A percentile compares a stretch with the other conserved stretches of the same genome.
Evolutionary conservation across 1,140 invertebrate genomes (phyloP).

Genomic region (Lordiphosa mommai): DNA sequence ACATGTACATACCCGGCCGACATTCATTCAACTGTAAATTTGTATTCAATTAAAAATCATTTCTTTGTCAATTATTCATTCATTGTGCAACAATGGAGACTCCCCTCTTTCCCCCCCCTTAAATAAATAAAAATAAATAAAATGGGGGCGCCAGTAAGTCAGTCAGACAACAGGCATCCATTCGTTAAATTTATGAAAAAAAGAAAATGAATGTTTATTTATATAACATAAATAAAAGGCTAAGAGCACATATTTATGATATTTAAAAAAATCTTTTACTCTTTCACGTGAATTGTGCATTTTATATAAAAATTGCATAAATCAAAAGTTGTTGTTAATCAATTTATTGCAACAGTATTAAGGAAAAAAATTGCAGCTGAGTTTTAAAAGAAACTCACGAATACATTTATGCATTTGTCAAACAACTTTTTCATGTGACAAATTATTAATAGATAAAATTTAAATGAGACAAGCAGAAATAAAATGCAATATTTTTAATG

Average conservation of each 20-base stretch:
- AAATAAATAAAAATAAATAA: background rate
- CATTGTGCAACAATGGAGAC: slow-evolving; percentile 30
- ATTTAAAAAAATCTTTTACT: background rate
- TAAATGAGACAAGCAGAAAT: too few relatives aligned
- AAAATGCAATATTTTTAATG: too few relatives aligned
- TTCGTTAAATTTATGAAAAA: slow-evolving; percentile 47
- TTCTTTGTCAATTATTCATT: slow-evolving; percentile 61
- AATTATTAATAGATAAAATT: too few relatives aligned
- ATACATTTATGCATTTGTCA: slow-evolving; percentile 23
- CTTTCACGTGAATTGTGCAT: slow-evolving; percentile 25
- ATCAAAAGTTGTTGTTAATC: slow-evolving; percentile 46
- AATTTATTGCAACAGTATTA: slow-evolving; percentile 24
- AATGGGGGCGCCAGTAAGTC: slow-evolving; percentile 6
- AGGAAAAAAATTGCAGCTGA: slow-evolving; percentile 15
- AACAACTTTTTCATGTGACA: background rate
- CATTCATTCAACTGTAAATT: slow-evolving; percentile 54
- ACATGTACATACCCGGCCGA: too few relatives aligned
- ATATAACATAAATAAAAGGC: background rate
- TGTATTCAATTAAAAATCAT: slow-evolving; percentile 61
- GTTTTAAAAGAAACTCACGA: slow-evolving; percentile 12
- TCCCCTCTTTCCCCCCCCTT: background rate
- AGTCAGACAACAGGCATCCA: slow-evolving; percentile 10
- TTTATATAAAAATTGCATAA: slow-evolving; percentile 33
- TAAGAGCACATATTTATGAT: slow-evolving; percentile 11
- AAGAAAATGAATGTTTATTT: slow-evolving; percentile 36